Percentiles rank a stretch among this genome's conserved stretches.
phyloP scores from a whole-genome alignment of 2,888 invertebrate genomes.

The Latheticus oryzae region DNA sequence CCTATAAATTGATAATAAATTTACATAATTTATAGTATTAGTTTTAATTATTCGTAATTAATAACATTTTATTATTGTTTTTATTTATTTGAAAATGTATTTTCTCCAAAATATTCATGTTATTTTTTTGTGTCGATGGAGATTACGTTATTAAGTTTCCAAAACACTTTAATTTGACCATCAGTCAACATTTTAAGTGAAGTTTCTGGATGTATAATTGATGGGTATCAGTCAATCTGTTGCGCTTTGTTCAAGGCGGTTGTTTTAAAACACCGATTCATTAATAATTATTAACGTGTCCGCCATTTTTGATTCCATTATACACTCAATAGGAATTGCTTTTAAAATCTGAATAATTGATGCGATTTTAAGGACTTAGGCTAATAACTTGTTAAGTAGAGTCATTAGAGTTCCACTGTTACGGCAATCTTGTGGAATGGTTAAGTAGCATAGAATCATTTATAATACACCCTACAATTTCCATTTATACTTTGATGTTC shows the following conservation, averaged over 20 bases:
- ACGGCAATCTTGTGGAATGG: constrained; percentile 38
- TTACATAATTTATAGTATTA: no score
- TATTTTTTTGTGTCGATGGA: no score
- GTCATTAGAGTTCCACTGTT: constrained; percentile 42
- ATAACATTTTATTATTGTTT: no score
- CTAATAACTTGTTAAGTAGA: constrained; percentile 55
- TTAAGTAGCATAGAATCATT: constrained; percentile 32
- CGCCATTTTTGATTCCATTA: constrained; percentile 53
- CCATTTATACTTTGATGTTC: constrained; percentile 19
- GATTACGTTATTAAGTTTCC: no score
- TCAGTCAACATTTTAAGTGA: no score
- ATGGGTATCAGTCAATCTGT: neutral
- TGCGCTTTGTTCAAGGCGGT: constrained; percentile 6
- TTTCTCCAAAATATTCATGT: no score
- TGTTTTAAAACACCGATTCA: constrained; percentile 29
- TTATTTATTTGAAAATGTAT: no score
- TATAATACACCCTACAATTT: constrained; percentile 29
- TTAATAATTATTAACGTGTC: constrained; percentile 41
- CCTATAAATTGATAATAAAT: no score
- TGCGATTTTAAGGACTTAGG: constrained; percentile 56
- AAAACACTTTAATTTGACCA: no score
- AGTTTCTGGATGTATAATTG: no score
- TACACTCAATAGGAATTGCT: constrained; percentile 56
- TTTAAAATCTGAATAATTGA: constrained; percentile 61
- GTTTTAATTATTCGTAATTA: no score